Evolutionary conservation across 1,140 invertebrate species (phyloP).

Genomic region (Aphis craccivora): DNA sequence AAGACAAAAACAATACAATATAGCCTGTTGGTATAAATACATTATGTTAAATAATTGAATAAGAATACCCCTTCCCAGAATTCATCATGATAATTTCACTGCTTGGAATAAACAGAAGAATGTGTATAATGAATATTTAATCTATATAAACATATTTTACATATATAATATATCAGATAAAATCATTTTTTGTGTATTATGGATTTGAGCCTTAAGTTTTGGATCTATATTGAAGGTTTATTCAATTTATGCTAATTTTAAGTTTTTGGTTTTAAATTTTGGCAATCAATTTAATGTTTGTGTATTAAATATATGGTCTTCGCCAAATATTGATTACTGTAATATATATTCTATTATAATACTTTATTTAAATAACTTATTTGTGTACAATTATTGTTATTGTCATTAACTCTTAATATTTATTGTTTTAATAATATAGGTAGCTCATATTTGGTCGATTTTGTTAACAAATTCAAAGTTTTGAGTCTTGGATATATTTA

Average conservation of each 20-base stretch:
- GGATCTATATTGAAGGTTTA: neutral
- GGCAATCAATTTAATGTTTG: neutral
- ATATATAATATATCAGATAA: neutral
- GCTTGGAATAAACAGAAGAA: no score
- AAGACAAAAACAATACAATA: no score
- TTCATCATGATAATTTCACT: no score
- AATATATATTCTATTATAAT: neutral
- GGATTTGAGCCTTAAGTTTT: neutral
- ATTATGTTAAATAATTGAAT: no score
- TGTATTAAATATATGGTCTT: neutral
- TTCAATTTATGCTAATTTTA: constrained; percentile 1
- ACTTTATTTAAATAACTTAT: neutral
- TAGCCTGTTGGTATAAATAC: no score
- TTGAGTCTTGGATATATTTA: neutral
- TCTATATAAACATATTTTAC: no score
- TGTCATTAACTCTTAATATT: neutral
- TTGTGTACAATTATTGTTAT: neutral
- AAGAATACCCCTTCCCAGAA: no score
- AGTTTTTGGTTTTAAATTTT: neutral
- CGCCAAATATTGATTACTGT: neutral
- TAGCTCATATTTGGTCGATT: neutral
- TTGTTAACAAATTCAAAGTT: neutral
- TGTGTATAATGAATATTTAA: no score
- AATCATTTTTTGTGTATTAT: neutral
- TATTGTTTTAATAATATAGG: neutral